Base-by-base conservation (phyloP, 2,113 vertebrate genomes). In the Microtus richardsoni region DNA sequence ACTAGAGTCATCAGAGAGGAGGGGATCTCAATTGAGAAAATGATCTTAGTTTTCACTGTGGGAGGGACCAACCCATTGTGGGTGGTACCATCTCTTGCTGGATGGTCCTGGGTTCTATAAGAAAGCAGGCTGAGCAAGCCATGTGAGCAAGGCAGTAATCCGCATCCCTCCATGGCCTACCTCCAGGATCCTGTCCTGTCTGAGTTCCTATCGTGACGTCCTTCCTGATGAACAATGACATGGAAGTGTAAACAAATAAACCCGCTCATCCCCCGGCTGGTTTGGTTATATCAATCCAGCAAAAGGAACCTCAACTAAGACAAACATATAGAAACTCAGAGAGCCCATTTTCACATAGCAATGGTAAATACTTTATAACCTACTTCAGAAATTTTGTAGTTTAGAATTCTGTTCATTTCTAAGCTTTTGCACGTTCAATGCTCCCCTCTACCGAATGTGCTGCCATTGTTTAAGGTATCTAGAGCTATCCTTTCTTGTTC, bases 321-420 rank as follows among this genome's bases (percentile, higher is more conserved):
- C 12, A 62, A 83, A 7, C n/a, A 83, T 3, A 33, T 85, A 26
- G 11, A 52, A 85, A 96, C 7, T 92, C 47, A 88, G 33, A 85
- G 33, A 28, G 36, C 2, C 75, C 78, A 93, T 84, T 97, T 96
- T 80, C 36, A 75, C 7, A 62, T 16, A n/a, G 9, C 19, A 96
- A 47, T 78, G n/a, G 33, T 11, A 95, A 79, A 87, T 74, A 97
- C 30, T 91, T 89, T 96, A 28, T 83, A 54, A 91, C 70, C 28
- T 44, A 75, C 30, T 93, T 96, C 22, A 94, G 49, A 86, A 68
- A 58, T 85, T 75, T 52, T 96, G 91, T 88, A 89, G 26, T 96
- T 64, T 75, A 94, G 49, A 83, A 87, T 93, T 91, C 62, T 84
- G 58, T 68, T 87, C 92, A 93, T 70, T 33, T 64, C 21, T 90